Base-by-base conservation (phyloP, 2,797 vertebrate genomes). In the Spinus pinus region DNA sequence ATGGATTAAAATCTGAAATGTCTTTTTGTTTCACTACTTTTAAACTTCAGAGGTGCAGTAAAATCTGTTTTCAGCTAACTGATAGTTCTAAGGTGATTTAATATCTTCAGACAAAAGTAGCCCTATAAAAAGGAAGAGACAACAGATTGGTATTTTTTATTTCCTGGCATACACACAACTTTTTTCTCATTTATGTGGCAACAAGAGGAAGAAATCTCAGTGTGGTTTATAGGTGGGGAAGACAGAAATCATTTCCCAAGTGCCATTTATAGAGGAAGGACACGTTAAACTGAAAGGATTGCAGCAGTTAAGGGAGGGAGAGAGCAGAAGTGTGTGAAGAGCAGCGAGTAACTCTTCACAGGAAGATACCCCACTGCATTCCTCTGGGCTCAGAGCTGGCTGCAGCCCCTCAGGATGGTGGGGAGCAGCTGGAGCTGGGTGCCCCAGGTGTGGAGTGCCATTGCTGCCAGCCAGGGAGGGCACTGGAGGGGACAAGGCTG, bases 111-210 rank as follows among this genome's bases (percentile, higher is more conserved):
- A 66, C 10, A 15, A 90, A 95, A 86, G 49, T 22, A 90, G 58
- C 53, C 74, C 42, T 73, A 77, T 88, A 95, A 96, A 93, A 96
- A 39, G 31, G 44, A 79, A 72, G 46, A 64, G 46, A 73, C 80
- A 70, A 80, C 50, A 90, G 65, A 88, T 96, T 35, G 50, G 44
- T 90, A 60, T 94, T 88, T 95, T 86, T 85, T 93, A 87, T 92
- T 95, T 77, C 78, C 44, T 80, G 60, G 51, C 64, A 22, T 51
- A 50, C 60, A 64, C 57, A 79, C 42, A 81, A 58, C 37, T 89
- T 85, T 50, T 54, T 82, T 80, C 74, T 85, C 49, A 1, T 91
- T 89, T 83, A 81, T 83, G 80, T 83, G 62, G 65, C 62, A 87
- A 67, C 85, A 88, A 74, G 77, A 35, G 0, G 1, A 94, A 83